Evolutionary conservation across 2,888 invertebrate species (phyloP).

Genomic region (Agriotes lineatus): DNA sequence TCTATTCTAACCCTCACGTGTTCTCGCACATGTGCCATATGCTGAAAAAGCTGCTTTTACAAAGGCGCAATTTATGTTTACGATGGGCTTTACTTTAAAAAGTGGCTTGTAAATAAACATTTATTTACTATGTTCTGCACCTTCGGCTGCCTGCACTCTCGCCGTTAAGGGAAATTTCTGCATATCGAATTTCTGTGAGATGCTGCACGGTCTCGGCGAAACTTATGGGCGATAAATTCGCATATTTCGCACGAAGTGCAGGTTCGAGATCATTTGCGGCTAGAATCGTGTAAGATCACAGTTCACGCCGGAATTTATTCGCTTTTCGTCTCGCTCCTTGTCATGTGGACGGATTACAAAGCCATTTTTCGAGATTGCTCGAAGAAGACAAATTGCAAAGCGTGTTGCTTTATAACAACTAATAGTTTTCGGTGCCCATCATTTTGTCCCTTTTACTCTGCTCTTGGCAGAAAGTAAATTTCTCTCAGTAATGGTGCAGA

Average conservation of each 20-base stretch:
- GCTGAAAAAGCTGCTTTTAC: conserved; percentile 42
- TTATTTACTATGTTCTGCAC: conserved; percentile 3
- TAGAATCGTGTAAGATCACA: conserved; percentile 52
- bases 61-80: conserved; percentile 47
- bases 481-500: no score
- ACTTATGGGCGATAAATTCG: conserved; percentile 33
- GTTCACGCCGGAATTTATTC: conserved; percentile 54
- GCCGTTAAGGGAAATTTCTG: background rate
- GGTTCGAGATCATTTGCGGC: conserved; percentile 47
- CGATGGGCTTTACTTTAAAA: conserved; percentile 25
- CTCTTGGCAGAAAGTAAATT: no score
- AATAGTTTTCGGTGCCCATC: background rate
- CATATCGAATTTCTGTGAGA: background rate
- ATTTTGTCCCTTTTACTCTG: background rate
- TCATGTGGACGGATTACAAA: conserved; percentile 58
- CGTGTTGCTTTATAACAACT: background rate
- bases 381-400: conserved; percentile 58
- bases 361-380: conserved; percentile 57
- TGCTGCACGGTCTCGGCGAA: background rate
- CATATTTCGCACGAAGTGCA: conserved; percentile 35
- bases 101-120: conserved; percentile 18
- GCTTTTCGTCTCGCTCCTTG: conserved; percentile 50
- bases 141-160: background rate
- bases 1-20: conserved; percentile 51
- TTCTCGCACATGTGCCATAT: conserved; percentile 47